Percentiles rank a stretch among this genome's conserved stretches.
Evolutionary conservation across 1,140 invertebrate genomes (phyloP).

Genomic region (Lethocerus indicus): DNA sequence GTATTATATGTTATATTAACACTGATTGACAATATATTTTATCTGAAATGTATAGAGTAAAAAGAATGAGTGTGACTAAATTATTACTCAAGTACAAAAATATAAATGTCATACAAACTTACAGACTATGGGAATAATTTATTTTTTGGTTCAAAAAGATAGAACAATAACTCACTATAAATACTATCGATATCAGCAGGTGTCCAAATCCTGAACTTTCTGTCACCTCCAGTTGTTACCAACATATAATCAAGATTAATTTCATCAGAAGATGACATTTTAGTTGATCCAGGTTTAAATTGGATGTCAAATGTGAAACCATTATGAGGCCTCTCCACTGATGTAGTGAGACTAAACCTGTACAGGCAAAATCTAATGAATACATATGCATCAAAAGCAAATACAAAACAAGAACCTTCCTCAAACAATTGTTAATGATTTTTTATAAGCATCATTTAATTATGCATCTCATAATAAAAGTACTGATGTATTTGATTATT

Average conservation of each 20-base stretch:
- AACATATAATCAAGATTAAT: constrained; percentile 28
- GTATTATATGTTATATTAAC: constrained; percentile 11
- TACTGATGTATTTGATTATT: no score
- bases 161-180: constrained; percentile 25
- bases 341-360: constrained; percentile 55
- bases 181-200: constrained; percentile 33
- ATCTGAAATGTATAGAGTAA: no score
- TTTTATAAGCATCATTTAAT: no score
- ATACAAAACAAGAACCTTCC: not conserved
- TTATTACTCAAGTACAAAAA: no score
- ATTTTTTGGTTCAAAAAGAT: not conserved
- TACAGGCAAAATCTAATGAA: constrained; percentile 18
- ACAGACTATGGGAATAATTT: constrained; percentile 1
- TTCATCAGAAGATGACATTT: constrained; percentile 15
- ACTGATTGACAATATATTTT: no score
- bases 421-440: no score
- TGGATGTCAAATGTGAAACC: constrained; percentile 35
- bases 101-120: constrained; percentile 2
- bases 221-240: constrained; percentile 47
- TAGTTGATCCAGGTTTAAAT: constrained; percentile 36
- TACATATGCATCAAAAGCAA: constrained; percentile 3
- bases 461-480: no score
- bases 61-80: no score
- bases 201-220: constrained; percentile 56
- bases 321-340: constrained; percentile 53